Percentiles rank a stretch among this genome's conserved stretches.
Evolutionary conservation across 2,888 invertebrate species (phyloP).

Genomic region (Drosophila ezoana): DNA sequence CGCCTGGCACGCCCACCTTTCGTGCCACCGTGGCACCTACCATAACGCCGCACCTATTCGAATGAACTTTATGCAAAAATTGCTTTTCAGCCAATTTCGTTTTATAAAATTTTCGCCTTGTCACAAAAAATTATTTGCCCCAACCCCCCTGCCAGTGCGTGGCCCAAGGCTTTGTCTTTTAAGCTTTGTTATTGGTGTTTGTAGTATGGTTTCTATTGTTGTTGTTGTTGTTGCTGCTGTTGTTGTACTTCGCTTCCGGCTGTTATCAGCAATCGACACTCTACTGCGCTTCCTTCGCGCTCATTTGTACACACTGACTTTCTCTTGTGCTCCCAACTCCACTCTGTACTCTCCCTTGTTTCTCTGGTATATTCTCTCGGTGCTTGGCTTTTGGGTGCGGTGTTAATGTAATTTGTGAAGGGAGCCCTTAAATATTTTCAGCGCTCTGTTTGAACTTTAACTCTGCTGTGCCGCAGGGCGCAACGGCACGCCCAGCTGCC

Average conservation of each 20-base stretch:
- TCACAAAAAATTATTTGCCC: constrained; percentile 32
- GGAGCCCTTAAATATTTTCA: constrained; percentile 53
- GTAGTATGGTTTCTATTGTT: constrained; percentile 28
- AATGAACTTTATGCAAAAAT: constrained; percentile 61
- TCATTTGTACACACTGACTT: constrained; percentile 55
- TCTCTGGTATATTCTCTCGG: constrained; percentile 13
- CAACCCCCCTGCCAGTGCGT: neutral
- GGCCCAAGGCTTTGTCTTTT: constrained; percentile 65
- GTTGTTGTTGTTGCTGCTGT: constrained; percentile 28
- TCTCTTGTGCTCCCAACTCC: constrained; percentile 6
- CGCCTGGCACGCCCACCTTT: constrained; percentile 30
- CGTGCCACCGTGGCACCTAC: neutral
- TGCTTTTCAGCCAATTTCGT: constrained; percentile 70
- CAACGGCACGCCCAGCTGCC: constrained; percentile 25
- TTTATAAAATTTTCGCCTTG: constrained; percentile 61
- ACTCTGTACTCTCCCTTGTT: constrained; percentile 1
- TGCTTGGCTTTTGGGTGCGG: constrained; percentile 58
- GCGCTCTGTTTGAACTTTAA: constrained; percentile 71
- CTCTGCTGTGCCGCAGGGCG: constrained; percentile 43
- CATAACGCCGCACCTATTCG: constrained; percentile 53
- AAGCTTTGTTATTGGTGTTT: constrained; percentile 46
- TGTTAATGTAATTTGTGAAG: constrained; percentile 71
- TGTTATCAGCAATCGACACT: constrained; percentile 79
- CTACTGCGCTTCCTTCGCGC: constrained; percentile 53
- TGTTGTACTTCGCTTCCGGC: constrained; percentile 69